Conservation (phyloP, 1,140 invertebrate genomes). For the Cotesia typhae region DNA sequence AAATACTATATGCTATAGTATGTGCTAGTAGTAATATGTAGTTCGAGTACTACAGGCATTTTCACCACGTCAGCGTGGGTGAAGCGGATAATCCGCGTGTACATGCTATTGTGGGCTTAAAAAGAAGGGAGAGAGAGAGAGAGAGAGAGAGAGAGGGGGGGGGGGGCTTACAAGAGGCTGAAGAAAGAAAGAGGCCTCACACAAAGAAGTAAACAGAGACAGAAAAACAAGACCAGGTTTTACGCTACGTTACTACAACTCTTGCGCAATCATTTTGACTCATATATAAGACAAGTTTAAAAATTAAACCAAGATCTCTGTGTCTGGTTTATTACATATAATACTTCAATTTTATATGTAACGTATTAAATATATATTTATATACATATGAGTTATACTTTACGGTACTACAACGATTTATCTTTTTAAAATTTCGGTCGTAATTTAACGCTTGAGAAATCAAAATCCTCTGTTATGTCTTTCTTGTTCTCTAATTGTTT, state of each 20-base stretch:
- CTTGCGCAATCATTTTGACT: constrained; percentile 33
- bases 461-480: background rate
- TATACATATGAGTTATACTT: background rate
- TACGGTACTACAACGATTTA: constrained; percentile 13
- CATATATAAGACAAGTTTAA: constrained; percentile 15
- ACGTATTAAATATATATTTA: too few species aligned
- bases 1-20: background rate
- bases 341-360: too few species aligned
- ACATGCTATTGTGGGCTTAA: background rate
- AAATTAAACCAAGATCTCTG: background rate
- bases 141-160: background rate
- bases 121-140: constrained; percentile 19
- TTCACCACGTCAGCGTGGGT: constrained; percentile 63
- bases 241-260: constrained; percentile 56
- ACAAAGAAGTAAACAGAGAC: constrained; percentile 28
- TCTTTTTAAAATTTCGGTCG: background rate
- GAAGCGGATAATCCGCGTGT: constrained; percentile 41
- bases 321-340: background rate
- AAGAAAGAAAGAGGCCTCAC: constrained; percentile 18
- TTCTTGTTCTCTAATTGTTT: constrained; percentile 9
- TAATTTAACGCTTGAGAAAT: constrained; percentile 16
- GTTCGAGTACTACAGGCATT: constrained; percentile 50
- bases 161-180: background rate
- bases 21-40: background rate
- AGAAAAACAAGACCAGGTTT: constrained; percentile 45